Conservation (phyloP, 2,113 vertebrate genomes). For the western clawed frog (Xenopus tropicalis) region DNA sequence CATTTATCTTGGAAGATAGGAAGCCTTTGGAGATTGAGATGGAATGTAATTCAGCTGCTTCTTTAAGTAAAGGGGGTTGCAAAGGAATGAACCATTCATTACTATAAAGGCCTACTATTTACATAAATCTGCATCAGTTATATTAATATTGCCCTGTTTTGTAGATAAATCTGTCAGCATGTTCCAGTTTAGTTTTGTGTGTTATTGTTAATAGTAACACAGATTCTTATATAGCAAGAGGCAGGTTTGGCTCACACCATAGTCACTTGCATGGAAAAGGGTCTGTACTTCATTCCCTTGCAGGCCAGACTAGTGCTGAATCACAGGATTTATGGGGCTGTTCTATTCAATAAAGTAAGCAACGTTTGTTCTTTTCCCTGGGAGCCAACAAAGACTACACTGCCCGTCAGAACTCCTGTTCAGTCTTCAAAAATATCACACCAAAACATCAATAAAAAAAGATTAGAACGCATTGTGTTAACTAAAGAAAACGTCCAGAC, state of each 20-base stretch:
- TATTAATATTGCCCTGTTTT: too few species aligned
- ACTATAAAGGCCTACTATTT: too few species aligned
- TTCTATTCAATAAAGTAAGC: conserved; percentile 43
- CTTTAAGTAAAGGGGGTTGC: too few species aligned
- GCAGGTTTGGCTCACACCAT: neutral
- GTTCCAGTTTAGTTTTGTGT: too few species aligned
- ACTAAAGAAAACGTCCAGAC: neutral
- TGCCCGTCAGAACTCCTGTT: conserved; percentile 29
- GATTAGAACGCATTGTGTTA: neutral
- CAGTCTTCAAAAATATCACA: conserved; percentile 37
- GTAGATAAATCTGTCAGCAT: too few species aligned
- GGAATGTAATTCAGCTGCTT: too few species aligned
- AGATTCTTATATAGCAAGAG: neutral
- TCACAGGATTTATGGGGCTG: conserved; percentile 36
- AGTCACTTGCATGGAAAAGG: neutral
- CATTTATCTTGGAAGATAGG: too few species aligned
- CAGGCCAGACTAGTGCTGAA: neutral
- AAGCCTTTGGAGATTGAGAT: too few species aligned
- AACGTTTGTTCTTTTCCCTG: conserved; percentile 38
- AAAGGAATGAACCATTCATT: too few species aligned
- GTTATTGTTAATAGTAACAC: too few species aligned
- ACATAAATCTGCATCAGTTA: too few species aligned
- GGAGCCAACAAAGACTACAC: conserved; percentile 34
- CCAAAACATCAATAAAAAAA: conserved; percentile 19
- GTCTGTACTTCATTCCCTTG: neutral